Base-by-base conservation (phyloP, 2,888 invertebrate genomes). In the Calameuta filiformis region DNA sequence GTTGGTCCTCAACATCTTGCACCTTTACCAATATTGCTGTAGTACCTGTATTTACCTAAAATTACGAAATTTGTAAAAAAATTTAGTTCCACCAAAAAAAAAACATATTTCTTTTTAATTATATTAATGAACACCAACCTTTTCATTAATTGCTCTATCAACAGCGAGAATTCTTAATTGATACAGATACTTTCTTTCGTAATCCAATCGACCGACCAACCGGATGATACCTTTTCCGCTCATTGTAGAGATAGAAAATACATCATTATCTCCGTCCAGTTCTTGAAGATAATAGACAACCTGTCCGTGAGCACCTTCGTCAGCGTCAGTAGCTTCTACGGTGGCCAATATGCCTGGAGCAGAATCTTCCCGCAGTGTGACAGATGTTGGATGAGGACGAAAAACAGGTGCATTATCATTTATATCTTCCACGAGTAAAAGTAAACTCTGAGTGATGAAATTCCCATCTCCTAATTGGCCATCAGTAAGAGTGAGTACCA, bases 251-350 rank as follows among this genome's bases (percentile, higher is more conserved):
- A 98, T 94, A 35, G 95, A 94, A 90, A 98, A 98, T 77, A 95
- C 93, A 75, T 95, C 94, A 79, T 94, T 94, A 83, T 97, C 96
- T 15, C 95, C 95, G 83, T 97, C 97, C 76, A 95, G 92, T 87
- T 97, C 97, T 93, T 97, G 92, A n/a, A 98, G 92, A 87, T 96
- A 95, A 90, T 98, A 98, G 33, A 98, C 94, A 35, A 98, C 96
- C 93, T 98, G 98, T 71, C 98, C 98, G 87, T 97, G 98, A 69
- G 97, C 96, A 74, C 98, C 98, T 92, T 97, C 97, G 89, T 98
- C 98, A 76, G 95, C 94, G 91, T 98, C 98, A 6, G 95, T 96
- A 15, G 98, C 98, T 92, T 97, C 97, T 35, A 98, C 94, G 1
- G 96, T 96, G 23, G 96, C 93, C 74, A 98, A 92, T 79, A 96